Conservation (phyloP, 1,140 invertebrate genomes). For the Drosophila parabipectinata region DNA sequence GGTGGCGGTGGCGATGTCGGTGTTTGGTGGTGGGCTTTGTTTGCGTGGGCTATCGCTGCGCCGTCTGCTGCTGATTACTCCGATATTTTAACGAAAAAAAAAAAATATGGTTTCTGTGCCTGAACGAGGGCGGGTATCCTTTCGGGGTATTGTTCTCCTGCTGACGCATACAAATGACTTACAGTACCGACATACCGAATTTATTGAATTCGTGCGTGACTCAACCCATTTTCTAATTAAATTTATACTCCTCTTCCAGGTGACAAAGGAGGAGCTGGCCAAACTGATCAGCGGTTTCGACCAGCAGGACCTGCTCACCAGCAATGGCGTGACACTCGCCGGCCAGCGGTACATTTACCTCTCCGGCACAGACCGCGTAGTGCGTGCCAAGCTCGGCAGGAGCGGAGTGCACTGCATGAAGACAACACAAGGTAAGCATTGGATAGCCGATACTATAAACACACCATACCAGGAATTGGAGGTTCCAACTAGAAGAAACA, state of each 20-base stretch:
- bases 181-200: slow-evolving; percentile 20
- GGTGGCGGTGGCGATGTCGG: neutral
- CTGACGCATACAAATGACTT: slow-evolving; percentile 44
- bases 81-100: slow-evolving; percentile 31
- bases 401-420: slow-evolving; percentile 97
- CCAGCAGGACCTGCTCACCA: slow-evolving; percentile 92
- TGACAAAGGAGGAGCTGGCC: slow-evolving; percentile 94
- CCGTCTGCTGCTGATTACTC: slow-evolving; percentile 52
- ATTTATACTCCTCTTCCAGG: slow-evolving; percentile 85
- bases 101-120: slow-evolving; percentile 43
- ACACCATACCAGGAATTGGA: no score
- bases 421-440: slow-evolving; percentile 91
- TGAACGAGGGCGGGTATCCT: slow-evolving; percentile 25
- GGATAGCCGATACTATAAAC: no score
- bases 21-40: slow-evolving; percentile 47
- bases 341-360: slow-evolving; percentile 96
- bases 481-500: neutral
- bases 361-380: slow-evolving; percentile 94
- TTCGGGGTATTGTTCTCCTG: slow-evolving; percentile 7
- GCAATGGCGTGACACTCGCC: slow-evolving; percentile 93
- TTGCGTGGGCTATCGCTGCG: slow-evolving; percentile 43
- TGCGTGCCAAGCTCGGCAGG: slow-evolving; percentile 95
- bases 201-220: slow-evolving; percentile 65
- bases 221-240: slow-evolving; percentile 1
- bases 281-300: slow-evolving; percentile 94